Conservation (phyloP, 2,113 vertebrate genomes). For the Paracanthobrama guichenoti region DNA sequence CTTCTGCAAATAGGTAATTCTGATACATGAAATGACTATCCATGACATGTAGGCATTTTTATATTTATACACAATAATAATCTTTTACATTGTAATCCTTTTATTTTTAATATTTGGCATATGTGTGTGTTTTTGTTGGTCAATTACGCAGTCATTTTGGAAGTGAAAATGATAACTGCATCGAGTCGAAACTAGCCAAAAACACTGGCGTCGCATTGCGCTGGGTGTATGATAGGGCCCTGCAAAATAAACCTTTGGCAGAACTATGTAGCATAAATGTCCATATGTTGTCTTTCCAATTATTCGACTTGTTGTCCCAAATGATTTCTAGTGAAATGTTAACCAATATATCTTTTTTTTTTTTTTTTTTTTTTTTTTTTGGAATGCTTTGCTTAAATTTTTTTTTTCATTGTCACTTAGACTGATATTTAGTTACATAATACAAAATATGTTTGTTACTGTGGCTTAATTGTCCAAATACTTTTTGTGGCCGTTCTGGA, state of each 20-base stretch:
- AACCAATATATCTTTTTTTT: background rate
- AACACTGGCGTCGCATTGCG: too few relatives aligned
- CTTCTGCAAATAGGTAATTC: too few relatives aligned
- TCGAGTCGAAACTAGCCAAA: too few relatives aligned
- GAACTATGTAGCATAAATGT: background rate
- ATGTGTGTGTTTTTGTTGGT: too few relatives aligned
- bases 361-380: background rate
- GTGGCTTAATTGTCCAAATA: background rate
- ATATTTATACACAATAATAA: too few relatives aligned
- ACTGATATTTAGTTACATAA: background rate
- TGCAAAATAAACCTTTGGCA: background rate
- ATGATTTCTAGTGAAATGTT: background rate
- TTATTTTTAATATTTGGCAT: too few relatives aligned
- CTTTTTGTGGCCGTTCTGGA: background rate
- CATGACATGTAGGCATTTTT: too few relatives aligned
- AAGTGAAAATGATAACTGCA: too few relatives aligned
- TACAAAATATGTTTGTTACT: background rate
- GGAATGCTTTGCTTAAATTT: background rate
- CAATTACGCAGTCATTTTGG: too few relatives aligned
- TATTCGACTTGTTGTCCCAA: background rate
- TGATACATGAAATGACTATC: too few relatives aligned
- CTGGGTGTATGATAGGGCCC: too few relatives aligned
- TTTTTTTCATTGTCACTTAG: background rate
- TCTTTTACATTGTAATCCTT: too few relatives aligned
- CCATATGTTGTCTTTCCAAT: background rate